Evolutionary conservation across 2,888 invertebrate genomes (phyloP), one percentile per base, ranked within the genome.

Genomic region (Bibio marci): DNA sequence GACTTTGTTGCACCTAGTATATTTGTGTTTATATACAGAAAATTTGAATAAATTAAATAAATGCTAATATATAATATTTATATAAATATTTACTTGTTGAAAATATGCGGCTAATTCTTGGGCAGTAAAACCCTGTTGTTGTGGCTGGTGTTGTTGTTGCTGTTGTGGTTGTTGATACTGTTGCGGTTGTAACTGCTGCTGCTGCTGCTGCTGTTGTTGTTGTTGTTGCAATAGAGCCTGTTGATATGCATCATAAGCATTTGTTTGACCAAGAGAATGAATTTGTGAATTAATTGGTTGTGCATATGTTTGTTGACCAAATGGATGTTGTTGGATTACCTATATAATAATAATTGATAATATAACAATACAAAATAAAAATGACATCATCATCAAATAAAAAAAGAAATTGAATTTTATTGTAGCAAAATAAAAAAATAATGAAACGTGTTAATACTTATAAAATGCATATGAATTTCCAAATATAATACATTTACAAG

Each of bases 131-230:
- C 49, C 49, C 30, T 37, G 36, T 33, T 36, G 40, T 10, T 25
- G 41, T 17, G 35, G 38, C n/a, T 26, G 30, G 15, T 35, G 38
- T 19, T 39, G 41, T 14, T 42, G 39, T 37, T 39, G 39, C 12
- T 15, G 4, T 26, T 26, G 30, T 17, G 30, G 26, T 39, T 34
- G 35, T 12, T 25, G 14, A 10, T 7, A 15, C 14, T 37, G 37
- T 25, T 14, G 37, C 31, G 8, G 14, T 30, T 50, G 46, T 15
- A 39, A 44, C n/a, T 49, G 45, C 32, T 51, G 52, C 31, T 50
- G 50, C 41, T 14, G n/a, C 10, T n/a, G 12, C 19, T 37, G 30
- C 30, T 28, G 28, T 22, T 27, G 13, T 32, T 22, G 38, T 26
- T 32, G 11, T 28, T 11, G 15, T 14, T 36, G 22, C 8, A 22